A percentile compares a stretch with the other conserved stretches of the same genome.
Evolutionary conservation across 1,140 invertebrate species (phyloP).

Genomic region (Helicoverpa zea): DNA sequence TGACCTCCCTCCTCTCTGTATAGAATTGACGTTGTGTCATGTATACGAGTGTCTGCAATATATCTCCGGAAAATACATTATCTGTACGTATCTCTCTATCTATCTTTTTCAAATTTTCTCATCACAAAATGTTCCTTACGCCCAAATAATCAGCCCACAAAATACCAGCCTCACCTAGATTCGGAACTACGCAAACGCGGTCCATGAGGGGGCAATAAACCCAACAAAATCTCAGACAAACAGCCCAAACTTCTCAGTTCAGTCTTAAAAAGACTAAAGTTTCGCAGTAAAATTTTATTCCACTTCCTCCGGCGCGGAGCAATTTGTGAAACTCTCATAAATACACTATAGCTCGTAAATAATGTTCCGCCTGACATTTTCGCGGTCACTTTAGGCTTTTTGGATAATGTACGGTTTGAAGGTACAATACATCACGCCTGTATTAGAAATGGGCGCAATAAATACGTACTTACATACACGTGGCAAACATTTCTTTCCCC

Average conservation of each 20-base stretch:
- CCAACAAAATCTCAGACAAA: constrained; percentile 38
- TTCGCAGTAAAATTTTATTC: constrained; percentile 58
- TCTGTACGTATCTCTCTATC: too few relatives aligned
- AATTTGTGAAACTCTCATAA: constrained; percentile 47
- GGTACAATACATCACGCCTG: too few relatives aligned
- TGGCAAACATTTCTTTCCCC: too few relatives aligned
- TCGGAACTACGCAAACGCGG: constrained; percentile 20
- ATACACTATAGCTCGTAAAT: constrained; percentile 49
- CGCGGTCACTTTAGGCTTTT: neutral
- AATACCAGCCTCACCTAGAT: constrained; percentile 12
- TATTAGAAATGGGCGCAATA: too few relatives aligned
- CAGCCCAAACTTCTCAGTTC: constrained; percentile 45
- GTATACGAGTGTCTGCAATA: too few relatives aligned
- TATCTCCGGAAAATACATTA: too few relatives aligned
- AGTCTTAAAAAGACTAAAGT: constrained; percentile 55
- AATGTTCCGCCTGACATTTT: constrained; percentile 32
- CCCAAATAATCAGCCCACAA: constrained; percentile 1
- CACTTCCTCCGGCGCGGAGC: constrained; percentile 32
- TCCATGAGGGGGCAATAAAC: constrained; percentile 30
- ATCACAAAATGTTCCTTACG: neutral
- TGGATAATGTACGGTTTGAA: neutral
- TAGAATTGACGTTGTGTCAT: too few relatives aligned
- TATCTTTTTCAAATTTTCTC: neutral
- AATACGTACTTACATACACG: too few relatives aligned
- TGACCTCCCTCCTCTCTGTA: too few relatives aligned